Evolutionary conservation across 1,140 invertebrate species (phyloP).

Genomic region (Conopomorpha cramerella): DNA sequence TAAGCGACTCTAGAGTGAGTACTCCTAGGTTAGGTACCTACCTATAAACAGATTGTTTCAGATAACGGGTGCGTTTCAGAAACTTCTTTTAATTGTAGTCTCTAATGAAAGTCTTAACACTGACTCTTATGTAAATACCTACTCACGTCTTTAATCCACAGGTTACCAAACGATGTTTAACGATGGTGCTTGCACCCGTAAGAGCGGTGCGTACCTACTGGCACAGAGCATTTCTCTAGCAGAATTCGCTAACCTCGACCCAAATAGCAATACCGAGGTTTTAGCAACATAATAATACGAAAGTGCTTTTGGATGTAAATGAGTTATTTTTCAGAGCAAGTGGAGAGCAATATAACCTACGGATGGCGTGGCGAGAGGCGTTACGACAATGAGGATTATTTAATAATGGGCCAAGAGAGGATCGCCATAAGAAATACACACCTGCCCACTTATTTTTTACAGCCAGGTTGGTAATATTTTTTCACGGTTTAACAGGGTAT

Average conservation of each 20-base stretch:
- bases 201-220: too few species aligned
- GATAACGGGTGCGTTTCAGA: too few species aligned
- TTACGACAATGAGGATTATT: conserved; percentile 38
- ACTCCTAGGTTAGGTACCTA: too few species aligned
- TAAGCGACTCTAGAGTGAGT: too few species aligned
- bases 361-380: conserved; percentile 21
- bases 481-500: too few species aligned
- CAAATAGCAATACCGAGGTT: neutral
- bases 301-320: neutral
- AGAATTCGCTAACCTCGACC: too few species aligned
- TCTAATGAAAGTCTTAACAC: too few species aligned
- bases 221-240: too few species aligned
- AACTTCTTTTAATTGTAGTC: too few species aligned
- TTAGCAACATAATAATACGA: neutral
- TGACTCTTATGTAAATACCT: too few species aligned
- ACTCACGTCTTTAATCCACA: neutral
- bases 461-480: conserved; percentile 20
- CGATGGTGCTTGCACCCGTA: too few species aligned
- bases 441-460: conserved; percentile 33
- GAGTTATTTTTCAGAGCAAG: conserved; percentile 24
- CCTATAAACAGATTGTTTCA: too few species aligned
- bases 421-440: conserved; percentile 33
- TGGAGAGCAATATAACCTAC: conserved; percentile 43
- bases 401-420: conserved; percentile 32
- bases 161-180: neutral